Base-by-base conservation (phyloP, 2,797 vertebrate species). In the Anas acuta region DNA sequence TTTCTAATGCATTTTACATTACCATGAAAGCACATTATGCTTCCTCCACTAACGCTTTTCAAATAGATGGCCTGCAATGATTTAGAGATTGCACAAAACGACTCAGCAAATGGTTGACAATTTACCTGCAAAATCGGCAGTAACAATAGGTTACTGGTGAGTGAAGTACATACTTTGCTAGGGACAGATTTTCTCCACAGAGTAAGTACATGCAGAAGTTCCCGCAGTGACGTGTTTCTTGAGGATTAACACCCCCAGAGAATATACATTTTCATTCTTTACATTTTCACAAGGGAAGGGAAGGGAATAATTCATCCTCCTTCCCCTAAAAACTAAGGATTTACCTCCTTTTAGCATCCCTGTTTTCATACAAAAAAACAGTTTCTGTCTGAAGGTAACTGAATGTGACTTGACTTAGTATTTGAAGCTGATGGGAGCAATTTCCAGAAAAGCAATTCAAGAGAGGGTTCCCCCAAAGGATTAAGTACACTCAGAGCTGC, bases 1-100 rank as follows among this genome's bases (percentile, higher is more conserved):
- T 95, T 97, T 96, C 95, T 96, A 97, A 97, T 97, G 96, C 96
- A 93, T 94, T 96, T 96, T 96, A 88, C 93, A 96, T 97, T 96
- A 97, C 93, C 94, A 91, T 96, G 95, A 97, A 96, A 96, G 95
- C 95, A 90, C 86, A 96, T 97, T 93, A 95, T 94, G 92, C 65
- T 92, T 87, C 51, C 33, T 95, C 82, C 78, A 56, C 88, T 87
- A 95, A 93, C 17, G 1, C 79, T 92, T 89, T 89, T 70, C 91
- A 87, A 85, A 93, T 73, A 84, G 95, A 95, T 83, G 89, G 85
- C 53, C 86, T 86, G 79, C 70, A 80, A 78, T 96, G 91, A 97
- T 97, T 96, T 96, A 96, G 87, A 87, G 89, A 66, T 56, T 56
- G 77, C 81, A 92, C 75, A 81, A 81, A 96, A 84, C 53, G 0